These are phyloP conservation scores for Hyppa rectilinea DNA, from an alignment of 2,888 invertebrate genomes.

Conservation along the genomic window DNA sequence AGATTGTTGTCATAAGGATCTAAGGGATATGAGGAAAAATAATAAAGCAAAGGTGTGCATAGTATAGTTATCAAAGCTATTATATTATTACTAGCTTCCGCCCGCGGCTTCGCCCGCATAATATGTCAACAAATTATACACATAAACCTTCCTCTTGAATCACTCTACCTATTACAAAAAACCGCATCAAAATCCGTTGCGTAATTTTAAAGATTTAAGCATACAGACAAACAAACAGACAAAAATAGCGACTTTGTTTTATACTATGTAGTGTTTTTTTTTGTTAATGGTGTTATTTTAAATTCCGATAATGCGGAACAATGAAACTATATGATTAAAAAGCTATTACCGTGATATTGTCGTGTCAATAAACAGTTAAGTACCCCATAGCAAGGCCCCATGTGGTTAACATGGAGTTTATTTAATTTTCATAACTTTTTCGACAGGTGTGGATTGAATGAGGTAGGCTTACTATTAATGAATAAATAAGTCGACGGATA, in stretches of 20 bases:
- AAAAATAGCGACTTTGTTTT: too few species aligned
- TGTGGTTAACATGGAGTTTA: background rate
- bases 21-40: background rate
- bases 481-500: constrained; percentile 31
- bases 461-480: background rate
- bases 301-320: background rate
- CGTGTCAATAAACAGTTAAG: constrained; percentile 4
- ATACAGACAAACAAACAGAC: too few species aligned
- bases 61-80: background rate
- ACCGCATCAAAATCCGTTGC: too few species aligned
- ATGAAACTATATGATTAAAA: constrained; percentile 2
- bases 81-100: too few species aligned
- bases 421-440: constrained; percentile 9
- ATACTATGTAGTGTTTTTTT: too few species aligned
- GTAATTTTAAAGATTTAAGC: too few species aligned
- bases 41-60: background rate
- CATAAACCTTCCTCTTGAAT: too few species aligned
- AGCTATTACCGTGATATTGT: constrained; percentile 11
- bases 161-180: too few species aligned
- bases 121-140: too few species aligned
- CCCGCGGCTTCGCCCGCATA: too few species aligned
- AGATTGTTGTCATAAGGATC: constrained; percentile 15
- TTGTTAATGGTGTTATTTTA: constrained; percentile 5
- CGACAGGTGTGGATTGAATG: constrained; percentile 4
- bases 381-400: background rate